A percentile compares a stretch with the other conserved stretches of the same genome.
phyloP scores from a whole-genome alignment of 2,888 invertebrate species.

The Deroplatys truncata region DNA sequence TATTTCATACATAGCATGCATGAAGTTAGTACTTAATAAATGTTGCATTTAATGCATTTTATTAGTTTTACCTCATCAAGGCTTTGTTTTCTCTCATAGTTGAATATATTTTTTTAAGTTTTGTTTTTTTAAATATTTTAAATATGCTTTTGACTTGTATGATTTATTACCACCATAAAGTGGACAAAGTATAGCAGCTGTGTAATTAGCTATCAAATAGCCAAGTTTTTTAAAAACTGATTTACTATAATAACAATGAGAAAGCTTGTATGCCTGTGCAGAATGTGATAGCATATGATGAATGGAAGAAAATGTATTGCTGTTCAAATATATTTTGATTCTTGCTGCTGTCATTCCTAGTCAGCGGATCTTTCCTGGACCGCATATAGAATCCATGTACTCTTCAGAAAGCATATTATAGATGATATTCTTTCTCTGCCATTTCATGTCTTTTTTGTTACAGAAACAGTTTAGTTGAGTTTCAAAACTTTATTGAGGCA shows the following conservation, averaged over 20 bases:
- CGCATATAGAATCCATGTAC: too few relatives aligned
- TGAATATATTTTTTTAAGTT: neutral
- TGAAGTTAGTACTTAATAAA: neutral
- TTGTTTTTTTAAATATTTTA: neutral
- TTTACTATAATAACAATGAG: neutral
- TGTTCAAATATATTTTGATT: too few relatives aligned
- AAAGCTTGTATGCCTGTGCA: neutral
- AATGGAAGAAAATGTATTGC: neutral
- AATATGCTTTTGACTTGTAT: neutral
- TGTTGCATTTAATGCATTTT: neutral
- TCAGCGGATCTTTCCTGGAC: too few relatives aligned
- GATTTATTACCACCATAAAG: neutral
- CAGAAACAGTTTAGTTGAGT: too few relatives aligned
- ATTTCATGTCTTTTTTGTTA: too few relatives aligned
- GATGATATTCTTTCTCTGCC: too few relatives aligned
- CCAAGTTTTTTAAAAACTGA: neutral
- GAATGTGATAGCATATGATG: neutral
- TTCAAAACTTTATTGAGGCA: too few relatives aligned
- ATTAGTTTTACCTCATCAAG: neutral
- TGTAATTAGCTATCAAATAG: too few relatives aligned
- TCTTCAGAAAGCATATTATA: too few relatives aligned
- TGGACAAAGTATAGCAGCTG: neutral
- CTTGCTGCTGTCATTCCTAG: too few relatives aligned
- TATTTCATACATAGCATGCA: neutral
- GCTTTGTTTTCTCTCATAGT: neutral